Evolutionary conservation across 2,888 invertebrate genomes (phyloP).

Genomic region (Cybosia mesomella): DNA sequence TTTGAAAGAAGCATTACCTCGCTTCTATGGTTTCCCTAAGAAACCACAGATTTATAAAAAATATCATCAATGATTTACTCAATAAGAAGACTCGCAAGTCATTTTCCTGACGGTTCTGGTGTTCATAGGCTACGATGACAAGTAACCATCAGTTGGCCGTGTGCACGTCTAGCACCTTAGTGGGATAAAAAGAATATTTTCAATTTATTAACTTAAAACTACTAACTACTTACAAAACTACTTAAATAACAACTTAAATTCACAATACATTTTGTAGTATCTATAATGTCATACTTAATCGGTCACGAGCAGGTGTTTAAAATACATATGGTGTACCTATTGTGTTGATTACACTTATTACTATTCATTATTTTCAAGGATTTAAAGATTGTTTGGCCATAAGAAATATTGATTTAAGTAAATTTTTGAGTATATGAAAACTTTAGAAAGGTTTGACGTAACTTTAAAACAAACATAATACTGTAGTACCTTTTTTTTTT

Average conservation of each 20-base stretch:
- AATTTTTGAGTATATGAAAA: not conserved
- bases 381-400: not conserved
- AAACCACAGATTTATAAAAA: too few relatives aligned
- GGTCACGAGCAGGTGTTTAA: slow-evolving; percentile 7
- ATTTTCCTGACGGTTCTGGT: too few relatives aligned
- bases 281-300: not conserved
- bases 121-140: too few relatives aligned
- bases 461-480: slow-evolving; percentile 3
- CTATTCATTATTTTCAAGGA: not conserved
- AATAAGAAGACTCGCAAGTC: too few relatives aligned
- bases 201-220: too few relatives aligned
- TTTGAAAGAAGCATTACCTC: too few relatives aligned
- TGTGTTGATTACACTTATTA: not conserved
- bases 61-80: too few relatives aligned
- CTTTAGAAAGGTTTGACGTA: not conserved
- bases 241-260: not conserved
- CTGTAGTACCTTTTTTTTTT: too few relatives aligned
- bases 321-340: not conserved
- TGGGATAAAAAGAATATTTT: too few relatives aligned
- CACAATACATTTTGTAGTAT: not conserved
- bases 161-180: not conserved
- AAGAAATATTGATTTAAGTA: not conserved
- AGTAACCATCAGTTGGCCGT: not conserved
- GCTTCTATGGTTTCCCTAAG: too few relatives aligned
- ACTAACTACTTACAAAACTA: not conserved